Evolutionary conservation across 2,797 vertebrate genomes (phyloP), one percentile per base, ranked within the genome.

Genomic region (Chelmon rostratus): DNA sequence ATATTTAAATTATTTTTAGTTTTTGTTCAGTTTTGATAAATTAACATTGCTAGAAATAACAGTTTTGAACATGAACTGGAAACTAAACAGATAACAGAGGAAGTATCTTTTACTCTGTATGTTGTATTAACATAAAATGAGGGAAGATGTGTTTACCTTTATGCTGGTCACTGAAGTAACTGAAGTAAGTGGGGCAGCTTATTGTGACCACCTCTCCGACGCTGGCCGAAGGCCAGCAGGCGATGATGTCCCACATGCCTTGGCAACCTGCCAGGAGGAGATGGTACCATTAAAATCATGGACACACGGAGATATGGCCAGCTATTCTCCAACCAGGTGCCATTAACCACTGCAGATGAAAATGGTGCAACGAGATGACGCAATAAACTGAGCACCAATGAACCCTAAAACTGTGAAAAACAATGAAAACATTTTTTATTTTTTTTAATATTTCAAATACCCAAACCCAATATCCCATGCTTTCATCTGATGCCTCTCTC

Each of bases 241-340:
- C 97, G 52, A 99, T 93, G 80, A 96, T 97, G 78, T 99, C 97
- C 98, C 98, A 99, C 79, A 96, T 96, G 80, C 93, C 96, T 76
- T 93, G 89, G 84, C 98, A 99, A 52, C 97, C 98, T 99, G 91
- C 44, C 76, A 64, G 79, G 65, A 83, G 44, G 86, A 67, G 50
- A 87, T 68, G 68, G 46, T 18, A 73, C 23, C 50, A 63, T 91
- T 66, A 87, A 70, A 2, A 67, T 40, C 13, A 33, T 31, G 52
- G 9, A 25, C 13, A 62, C 18, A 18, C 13, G n/a, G n/a, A n/a
- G n/a, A n/a, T n/a, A n/a, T n/a, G n/a, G n/a, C n/a, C n/a, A n/a
- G n/a, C n/a, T n/a, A n/a, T n/a, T n/a, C n/a, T n/a, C n/a, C n/a
- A n/a, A n/a, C n/a, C n/a, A n/a, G n/a, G n/a, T n/a, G n/a, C n/a